Base-by-base conservation (phyloP, 2,797 vertebrate species). In the Pteropus rufus region DNA sequence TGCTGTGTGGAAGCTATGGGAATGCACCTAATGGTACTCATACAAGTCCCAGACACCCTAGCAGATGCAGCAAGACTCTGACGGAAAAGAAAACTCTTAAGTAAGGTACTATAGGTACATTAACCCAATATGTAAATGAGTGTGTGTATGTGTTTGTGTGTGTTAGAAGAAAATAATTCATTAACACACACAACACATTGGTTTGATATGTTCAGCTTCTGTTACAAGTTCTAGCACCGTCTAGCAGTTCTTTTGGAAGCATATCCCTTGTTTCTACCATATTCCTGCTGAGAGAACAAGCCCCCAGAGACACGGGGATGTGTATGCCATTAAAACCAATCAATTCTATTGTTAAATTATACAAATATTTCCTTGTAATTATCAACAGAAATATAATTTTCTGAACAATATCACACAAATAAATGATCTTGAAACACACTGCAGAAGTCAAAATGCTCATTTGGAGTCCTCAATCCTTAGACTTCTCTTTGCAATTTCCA, bases 321-420 rank as follows among this genome's bases (percentile, higher is more conserved):
- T 89, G 4, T 77, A 24, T 86, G 46, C 76, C 62, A 95, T 96
- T 95, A 95, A 92, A 92, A 82, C 11, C 21, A 81, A 87, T 89
- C 83, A 92, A 58, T 54, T 76, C 36, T 29, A 83, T 58, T 97
- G 84, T 95, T 92, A 93, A 79, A 76, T 88, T 88, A 52, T 69
- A 64, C n/a, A 97, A 96, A 96, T 92, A 89, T 89, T 95, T 95
- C 81, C 60, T 36, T 88, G 29, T 52, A 92, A 77, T 95, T 92
- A 91, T 80, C n/a, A 95, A 60, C 34, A 93, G 31, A 95, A 97
- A 77, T 87, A 73, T 49, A 94, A 94, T 82, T 90, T 92, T 92
- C 90, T 93, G 56, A 95, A 82, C 16, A 93, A 81, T 64, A 49
- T 72, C 49, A 85, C 62, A 85, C 69, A 81, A 91, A 86, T 64